Percentiles rank a stretch among this genome's conserved stretches.
phyloP scores from a whole-genome alignment of 64 coral and sea anemone species.

The Actinia equina region DNA sequence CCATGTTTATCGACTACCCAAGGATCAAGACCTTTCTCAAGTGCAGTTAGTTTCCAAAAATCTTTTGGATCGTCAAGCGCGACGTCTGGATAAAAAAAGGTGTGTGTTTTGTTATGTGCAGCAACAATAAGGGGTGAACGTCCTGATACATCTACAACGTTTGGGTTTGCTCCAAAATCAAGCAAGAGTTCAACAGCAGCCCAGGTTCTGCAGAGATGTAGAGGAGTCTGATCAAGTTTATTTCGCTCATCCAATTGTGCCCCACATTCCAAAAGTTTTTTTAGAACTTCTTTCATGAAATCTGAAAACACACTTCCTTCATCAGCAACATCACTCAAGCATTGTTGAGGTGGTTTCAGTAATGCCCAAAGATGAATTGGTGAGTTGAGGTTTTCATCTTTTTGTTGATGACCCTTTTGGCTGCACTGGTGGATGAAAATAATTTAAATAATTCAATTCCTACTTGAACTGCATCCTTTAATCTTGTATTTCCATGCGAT shows the following conservation, averaged over 20 bases:
- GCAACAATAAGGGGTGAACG: neutral
- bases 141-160: neutral
- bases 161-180: neutral
- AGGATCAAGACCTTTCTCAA: neutral
- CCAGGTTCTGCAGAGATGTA: slow-evolving; percentile 3
- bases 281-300: neutral
- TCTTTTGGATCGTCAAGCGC: neutral
- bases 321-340: neutral
- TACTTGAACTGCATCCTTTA: neutral
- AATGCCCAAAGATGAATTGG: neutral
- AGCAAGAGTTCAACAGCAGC: neutral
- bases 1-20: neutral
- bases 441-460: neutral
- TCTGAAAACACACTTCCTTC: neutral
- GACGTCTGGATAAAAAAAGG: neutral
- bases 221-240: neutral
- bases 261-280: neutral
- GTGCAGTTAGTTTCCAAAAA: neutral
- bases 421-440: neutral
- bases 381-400: slow-evolving; percentile 1
- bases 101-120: neutral
- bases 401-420: neutral
- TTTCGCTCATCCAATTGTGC: neutral
- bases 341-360: neutral
- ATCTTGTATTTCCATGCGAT: neutral